These are phyloP conservation scores for Pachyuromys duprasi DNA, from an alignment of 2,797 vertebrate genomes.

Conservation along the genomic window DNA sequence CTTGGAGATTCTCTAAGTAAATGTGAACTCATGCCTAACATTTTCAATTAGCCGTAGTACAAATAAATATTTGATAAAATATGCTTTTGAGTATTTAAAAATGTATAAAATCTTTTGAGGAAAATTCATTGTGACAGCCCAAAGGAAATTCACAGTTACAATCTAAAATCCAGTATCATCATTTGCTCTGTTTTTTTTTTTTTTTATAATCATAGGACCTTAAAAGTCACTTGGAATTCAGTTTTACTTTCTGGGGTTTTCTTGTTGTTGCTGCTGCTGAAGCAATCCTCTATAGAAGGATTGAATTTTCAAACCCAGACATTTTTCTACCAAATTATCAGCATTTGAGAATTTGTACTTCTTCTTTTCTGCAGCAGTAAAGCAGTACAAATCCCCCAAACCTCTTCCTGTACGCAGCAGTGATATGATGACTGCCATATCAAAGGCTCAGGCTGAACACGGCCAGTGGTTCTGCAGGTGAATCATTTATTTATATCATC, in stretches of 20 bases:
- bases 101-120: background rate
- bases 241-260: background rate
- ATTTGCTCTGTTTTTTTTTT: conserved; percentile 13
- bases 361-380: background rate
- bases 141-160: background rate
- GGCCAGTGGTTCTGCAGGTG: background rate
- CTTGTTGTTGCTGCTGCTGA: background rate
- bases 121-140: background rate
- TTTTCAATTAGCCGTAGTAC: background rate
- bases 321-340: background rate
- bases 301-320: background rate
- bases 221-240: background rate
- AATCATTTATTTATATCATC: conserved; percentile 39
- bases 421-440: conserved; percentile 14
- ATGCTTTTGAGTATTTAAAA: conserved; percentile 11
- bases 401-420: background rate
- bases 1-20: background rate
- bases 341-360: conserved; percentile 38
- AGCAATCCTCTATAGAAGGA: background rate
- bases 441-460: background rate
- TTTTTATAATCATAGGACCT: background rate
- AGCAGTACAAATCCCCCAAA: conserved; percentile 24
- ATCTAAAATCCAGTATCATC: background rate
- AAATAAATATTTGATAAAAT: conserved; percentile 18
- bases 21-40: background rate